Evolutionary conservation across 2,797 vertebrate genomes (phyloP), one percentile per base, ranked within the genome.

Genomic region (Neosalanx taihuensis): DNA sequence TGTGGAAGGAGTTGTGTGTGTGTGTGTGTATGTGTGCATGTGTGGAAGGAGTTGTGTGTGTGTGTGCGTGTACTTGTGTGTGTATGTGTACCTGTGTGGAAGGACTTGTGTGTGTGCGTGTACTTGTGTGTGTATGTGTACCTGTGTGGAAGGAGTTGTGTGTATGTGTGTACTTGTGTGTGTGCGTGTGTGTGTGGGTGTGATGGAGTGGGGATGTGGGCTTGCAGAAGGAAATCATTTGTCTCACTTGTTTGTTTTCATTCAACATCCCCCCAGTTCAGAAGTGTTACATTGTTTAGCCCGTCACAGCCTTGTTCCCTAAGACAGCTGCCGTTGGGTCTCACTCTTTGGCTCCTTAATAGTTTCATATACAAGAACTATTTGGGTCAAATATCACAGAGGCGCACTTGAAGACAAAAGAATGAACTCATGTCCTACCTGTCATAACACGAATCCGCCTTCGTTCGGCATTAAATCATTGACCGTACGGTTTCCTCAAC

Each of bases 201-300:
- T n/a, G 51, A 56, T 69, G 72, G 80, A 83, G 62, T 17, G 31
- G 33, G 61, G 89, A 88, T 88, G 85, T 89, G 80, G 73, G 71
- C 72, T 81, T 20, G 67, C 15, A 49, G 56, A 73, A 84, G 88
- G 88, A 90, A 91, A 85, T 88, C 79, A 84, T 87, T 64, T 81
- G 84, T 83, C 77, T 79, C 68, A 33, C 59, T 13, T 77, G 70
- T 79, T 80, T 83, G 80, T 83, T 84, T 82, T 81, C 59, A 72
- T 71, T 62, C 72, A 77, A 79, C 87, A 83, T 84, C 75, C 76
- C 76, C 70, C 65, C 49, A 71, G 10, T 58, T 23, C 56, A 68
- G 56, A 46, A 0, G 64, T 72, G 69, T 64, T 71, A 63, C 76
- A 83, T 82, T 86, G 83, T 86, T 87, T 58, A 30, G 29, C 2